Evolutionary conservation across 2,888 invertebrate genomes (phyloP).

Genomic region (Drosophila borealis): DNA sequence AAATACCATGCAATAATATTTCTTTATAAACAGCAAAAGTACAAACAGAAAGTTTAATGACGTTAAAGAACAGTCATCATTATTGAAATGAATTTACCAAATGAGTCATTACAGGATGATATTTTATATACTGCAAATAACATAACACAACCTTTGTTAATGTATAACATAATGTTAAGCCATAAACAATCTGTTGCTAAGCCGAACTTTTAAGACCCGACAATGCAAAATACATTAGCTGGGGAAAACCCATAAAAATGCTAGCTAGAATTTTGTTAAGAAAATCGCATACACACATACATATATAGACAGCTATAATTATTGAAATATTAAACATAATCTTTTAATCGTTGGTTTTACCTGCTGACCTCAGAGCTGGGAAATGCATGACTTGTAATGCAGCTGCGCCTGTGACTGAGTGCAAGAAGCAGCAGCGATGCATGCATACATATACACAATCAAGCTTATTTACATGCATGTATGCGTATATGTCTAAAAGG

Average conservation of each 20-base stretch:
- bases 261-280: too few species aligned
- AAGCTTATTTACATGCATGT: neutral
- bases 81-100: too few species aligned
- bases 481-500: neutral
- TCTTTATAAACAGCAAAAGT: too few species aligned
- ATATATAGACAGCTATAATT: neutral
- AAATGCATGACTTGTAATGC: constrained; percentile 7
- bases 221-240: neutral
- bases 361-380: constrained; percentile 9
- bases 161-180: too few species aligned
- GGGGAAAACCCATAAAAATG: neutral
- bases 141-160: too few species aligned
- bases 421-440: neutral
- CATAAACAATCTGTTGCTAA: too few species aligned
- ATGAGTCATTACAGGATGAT: too few species aligned
- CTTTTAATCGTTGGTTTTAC: constrained; percentile 9
- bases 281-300: neutral
- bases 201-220: too few species aligned
- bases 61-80: too few species aligned
- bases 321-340: constrained; percentile 19
- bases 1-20: too few species aligned
- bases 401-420: neutral
- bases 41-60: too few species aligned
- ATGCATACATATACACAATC: neutral
- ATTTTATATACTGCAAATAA: too few species aligned